Conservation (phyloP, 2,888 invertebrate genomes). For the Hydraecia micacea region DNA sequence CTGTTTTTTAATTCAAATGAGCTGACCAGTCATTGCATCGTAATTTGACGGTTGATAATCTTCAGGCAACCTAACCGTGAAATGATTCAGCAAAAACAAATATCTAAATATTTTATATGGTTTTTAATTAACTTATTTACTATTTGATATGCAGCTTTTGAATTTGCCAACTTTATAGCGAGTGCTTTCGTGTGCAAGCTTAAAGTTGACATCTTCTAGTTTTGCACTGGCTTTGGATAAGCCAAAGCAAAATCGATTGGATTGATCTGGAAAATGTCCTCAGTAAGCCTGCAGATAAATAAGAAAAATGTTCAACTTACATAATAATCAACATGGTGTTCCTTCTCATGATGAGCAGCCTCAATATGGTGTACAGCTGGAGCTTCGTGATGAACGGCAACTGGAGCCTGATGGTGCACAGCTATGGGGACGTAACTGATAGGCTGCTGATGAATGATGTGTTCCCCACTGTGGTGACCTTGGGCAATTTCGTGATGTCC, state of each 20-base stretch:
- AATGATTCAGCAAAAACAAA: neutral
- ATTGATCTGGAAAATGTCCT: neutral
- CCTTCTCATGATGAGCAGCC: constrained; percentile 42
- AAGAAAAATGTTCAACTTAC: constrained; percentile 67
- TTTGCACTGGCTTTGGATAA: neutral
- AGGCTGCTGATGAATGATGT: constrained; percentile 58
- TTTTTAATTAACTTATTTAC: neutral
- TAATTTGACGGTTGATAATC: constrained; percentile 14
- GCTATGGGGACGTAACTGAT: constrained; percentile 56
- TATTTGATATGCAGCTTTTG: neutral
- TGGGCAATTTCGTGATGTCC: constrained; percentile 36
- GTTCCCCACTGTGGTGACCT: constrained; percentile 52
- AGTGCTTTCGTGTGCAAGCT: neutral
- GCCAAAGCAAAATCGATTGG: neutral
- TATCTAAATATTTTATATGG: neutral
- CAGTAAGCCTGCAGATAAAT: neutral
- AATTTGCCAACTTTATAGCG: neutral
- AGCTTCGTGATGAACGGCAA: constrained; percentile 30
- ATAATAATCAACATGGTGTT: constrained; percentile 73
- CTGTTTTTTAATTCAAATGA: neutral
- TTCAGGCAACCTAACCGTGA: neutral
- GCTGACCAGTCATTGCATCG: neutral
- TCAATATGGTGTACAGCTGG: constrained; percentile 43
- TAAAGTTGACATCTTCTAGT: neutral
- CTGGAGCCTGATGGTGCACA: constrained; percentile 56